Evolutionary conservation across 2,113 vertebrate genomes (phyloP), one percentile per base, ranked within the genome.

Genomic region (Conger conger): DNA sequence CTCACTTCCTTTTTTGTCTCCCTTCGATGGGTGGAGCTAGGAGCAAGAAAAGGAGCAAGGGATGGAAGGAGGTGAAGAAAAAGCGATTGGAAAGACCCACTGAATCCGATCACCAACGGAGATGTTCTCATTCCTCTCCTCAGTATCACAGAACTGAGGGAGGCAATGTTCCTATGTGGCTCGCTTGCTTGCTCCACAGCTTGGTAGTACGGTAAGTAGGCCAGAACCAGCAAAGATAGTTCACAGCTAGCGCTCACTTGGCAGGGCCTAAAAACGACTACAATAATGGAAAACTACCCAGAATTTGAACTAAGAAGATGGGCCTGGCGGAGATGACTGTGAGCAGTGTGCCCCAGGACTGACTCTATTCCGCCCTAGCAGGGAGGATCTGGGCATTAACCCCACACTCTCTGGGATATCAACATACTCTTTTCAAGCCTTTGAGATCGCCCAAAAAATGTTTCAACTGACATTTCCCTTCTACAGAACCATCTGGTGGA

Each of bases 391-490:
- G 57, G 57, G 57, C 68, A 73, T 73, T 73, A 73, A 73, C 68
- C 68, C 68, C n/a, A 73, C 27, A 17, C 68, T 73, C 68, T 30
- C 68, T 33, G 68, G 68, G 68, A 73, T 33, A 33, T 73, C 68
- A 73, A 13, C 27, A 73, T 9, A 73, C 27, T 33, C 68, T 73
- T 73, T 23, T 73, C 68, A 33, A 73, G 68, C 27, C 68, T 73
- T 33, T 33, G 68, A 73, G 68, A 73, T 73, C n/a, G 9, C 5
- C n/a, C 68, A 73, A 73, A 73, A 27, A 20, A 33, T 33, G 30
- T 73, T 73, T 73, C 68, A 33, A 11, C n/a, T 73, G 68, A 73
- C 68, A 73, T 73, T 73, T 73, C 68, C 68, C 68, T 33, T 73
- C 1, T 3, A n/a, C 9, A 33, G 27, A 73, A 73, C 76, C 45